These are phyloP conservation scores for Elephantulus edwardii DNA, from an alignment of 2,113 vertebrate genomes.

Conservation along the genomic window DNA sequence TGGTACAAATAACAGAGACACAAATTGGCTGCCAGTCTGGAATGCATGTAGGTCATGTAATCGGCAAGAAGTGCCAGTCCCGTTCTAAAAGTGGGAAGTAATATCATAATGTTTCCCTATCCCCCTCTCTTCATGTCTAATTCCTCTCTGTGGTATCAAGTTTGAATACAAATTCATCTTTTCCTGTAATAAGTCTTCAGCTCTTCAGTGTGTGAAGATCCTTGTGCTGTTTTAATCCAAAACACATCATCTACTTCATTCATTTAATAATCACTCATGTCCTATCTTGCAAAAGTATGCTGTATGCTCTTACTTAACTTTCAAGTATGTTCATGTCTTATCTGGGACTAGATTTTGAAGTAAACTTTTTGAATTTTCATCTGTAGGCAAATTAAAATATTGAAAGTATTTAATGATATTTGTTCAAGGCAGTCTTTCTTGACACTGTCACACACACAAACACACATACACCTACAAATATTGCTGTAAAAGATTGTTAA, in stretches of 20 bases:
- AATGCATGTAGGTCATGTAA: not conserved
- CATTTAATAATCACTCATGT: not conserved
- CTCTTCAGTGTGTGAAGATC: not conserved
- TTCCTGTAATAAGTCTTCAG: not conserved
- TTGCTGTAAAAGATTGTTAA: not conserved
- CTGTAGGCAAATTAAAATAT: not conserved
- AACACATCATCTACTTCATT: not conserved
- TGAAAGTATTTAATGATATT: constrained; percentile 10
- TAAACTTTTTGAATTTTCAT: not conserved
- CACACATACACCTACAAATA: not conserved
- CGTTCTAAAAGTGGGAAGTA: not conserved
- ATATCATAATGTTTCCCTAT: too few species aligned
- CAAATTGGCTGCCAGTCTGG: not conserved
- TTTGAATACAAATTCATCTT: not conserved
- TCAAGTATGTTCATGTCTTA: not conserved
- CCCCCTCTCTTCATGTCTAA: not conserved
- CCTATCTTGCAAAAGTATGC: not conserved
- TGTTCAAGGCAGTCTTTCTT: constrained; percentile 22
- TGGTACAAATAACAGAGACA: not conserved
- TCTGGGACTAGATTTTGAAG: not conserved
- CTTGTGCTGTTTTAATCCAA: not conserved
- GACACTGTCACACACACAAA: not conserved
- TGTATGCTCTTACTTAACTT: not conserved
- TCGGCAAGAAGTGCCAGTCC: not conserved
- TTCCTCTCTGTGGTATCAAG: not conserved